Conservation (phyloP, 2,797 vertebrate species). For the Nothura maculosa region DNA sequence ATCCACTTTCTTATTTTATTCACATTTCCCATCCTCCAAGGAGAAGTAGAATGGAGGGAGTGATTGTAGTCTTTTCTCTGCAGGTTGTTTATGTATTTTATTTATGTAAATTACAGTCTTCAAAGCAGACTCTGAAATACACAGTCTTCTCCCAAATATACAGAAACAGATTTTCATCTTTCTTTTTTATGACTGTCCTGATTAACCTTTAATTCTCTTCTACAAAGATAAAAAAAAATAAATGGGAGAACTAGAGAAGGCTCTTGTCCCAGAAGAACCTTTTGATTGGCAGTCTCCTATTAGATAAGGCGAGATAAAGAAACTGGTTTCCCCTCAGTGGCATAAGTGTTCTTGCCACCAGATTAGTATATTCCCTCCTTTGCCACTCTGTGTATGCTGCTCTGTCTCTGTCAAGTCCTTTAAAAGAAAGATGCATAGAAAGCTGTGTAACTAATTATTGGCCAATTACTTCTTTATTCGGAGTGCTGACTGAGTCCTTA, state of each 20-base stretch:
- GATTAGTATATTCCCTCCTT: background rate
- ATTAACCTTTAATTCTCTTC: background rate
- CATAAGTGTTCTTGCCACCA: background rate
- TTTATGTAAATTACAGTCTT: background rate
- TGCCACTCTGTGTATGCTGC: background rate
- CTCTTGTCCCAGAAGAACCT: background rate
- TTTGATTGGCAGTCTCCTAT: background rate
- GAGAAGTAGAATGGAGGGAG: background rate
- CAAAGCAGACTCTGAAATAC: accelerated
- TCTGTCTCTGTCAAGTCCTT: background rate
- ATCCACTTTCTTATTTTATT: background rate
- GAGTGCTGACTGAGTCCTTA: background rate
- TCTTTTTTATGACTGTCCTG: background rate
- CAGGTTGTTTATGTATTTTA: background rate
- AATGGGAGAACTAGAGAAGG: background rate
- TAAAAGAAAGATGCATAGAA: background rate
- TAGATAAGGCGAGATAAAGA: background rate
- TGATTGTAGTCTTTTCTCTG: background rate
- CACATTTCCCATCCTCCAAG: background rate
- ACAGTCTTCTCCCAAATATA: background rate
- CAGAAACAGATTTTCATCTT: background rate
- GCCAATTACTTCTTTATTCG: background rate
- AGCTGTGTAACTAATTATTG: background rate
- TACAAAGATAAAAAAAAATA: background rate
- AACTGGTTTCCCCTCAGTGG: accelerated